Base-by-base conservation (phyloP, 2,888 invertebrate species). In the Ditylenchus weischeri region DNA sequence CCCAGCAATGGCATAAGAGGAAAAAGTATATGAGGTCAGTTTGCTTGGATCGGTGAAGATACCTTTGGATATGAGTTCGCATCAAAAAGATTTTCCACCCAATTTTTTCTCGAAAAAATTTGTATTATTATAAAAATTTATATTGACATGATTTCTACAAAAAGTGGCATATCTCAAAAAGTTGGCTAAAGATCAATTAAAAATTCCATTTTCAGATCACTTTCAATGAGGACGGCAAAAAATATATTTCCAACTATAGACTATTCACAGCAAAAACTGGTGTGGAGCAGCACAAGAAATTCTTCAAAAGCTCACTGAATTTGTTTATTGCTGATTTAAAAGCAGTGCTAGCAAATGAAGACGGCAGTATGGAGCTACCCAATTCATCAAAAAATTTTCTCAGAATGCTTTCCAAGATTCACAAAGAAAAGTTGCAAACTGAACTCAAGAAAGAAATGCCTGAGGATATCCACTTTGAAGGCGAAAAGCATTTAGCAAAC, bases 401-500 rank as follows among this genome's bases (percentile, higher is more conserved):
- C 0, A 15, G 43, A 18, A 23, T 49, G 21, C 13, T 70, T 18
- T n/a, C 58, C 3, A 23, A 11, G 35, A 54, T 2, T 15, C 10
- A 50, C 15, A n/a, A 5, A 2, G 23, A 21, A n/a, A 36, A 38
- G 29, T 19, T 29, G 21, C 13, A 67, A 43, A 19, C 19, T 59
- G 43, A 59, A 29, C 15, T 19, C 3, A 54, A 23, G 18, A 7
- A 13, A 29, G 57, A 54, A 54, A 59, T 18, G 2, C 10, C 18
- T 21, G 23, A 47, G 48, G 21, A 18, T 18, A 48, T 65, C 18
- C 70, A 74, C 60, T 73, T 66, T 49, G 66, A 68, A 11, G 62
- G 63, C 23, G 75, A 75, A 60, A 62, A 35, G 13, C 73, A 73
- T 63, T 48, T 75, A 18, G 57, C 64, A 38, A 77, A 71, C 54